Percentiles rank a stretch among this genome's conserved stretches.
phyloP scores from a whole-genome alignment of 1,140 invertebrate species.

The Aphidius gifuensis region DNA sequence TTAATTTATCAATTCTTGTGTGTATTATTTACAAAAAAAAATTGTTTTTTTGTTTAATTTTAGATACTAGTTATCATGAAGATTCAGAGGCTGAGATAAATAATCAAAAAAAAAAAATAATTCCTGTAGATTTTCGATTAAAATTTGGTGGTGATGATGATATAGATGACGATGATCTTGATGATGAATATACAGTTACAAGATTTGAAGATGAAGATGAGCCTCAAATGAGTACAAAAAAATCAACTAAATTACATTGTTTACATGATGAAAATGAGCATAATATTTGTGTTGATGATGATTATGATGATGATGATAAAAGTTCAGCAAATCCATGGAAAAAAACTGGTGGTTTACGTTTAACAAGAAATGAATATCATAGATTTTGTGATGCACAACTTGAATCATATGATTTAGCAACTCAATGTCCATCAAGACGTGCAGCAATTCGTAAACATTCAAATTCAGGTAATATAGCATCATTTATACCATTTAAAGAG shows the following conservation, averaged over 20 bases:
- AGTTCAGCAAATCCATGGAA: conserved; percentile 62
- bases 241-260: background rate
- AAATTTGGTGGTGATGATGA: conserved; percentile 43
- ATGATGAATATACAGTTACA: conserved; percentile 43
- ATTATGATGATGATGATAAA: conserved; percentile 35
- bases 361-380: conserved; percentile 71
- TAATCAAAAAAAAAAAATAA: conserved; percentile 35
- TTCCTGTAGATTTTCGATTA: conserved; percentile 49
- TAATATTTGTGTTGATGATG: conserved; percentile 29
- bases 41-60: conserved; percentile 1
- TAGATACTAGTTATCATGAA: conserved; percentile 22
- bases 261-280: background rate
- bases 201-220: conserved; percentile 45
- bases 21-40: too few species aligned
- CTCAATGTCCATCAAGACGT: conserved; percentile 69
- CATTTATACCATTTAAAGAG: conserved; percentile 48
- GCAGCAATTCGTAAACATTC: conserved; percentile 71
- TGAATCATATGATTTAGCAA: conserved; percentile 80
- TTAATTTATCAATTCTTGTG: too few species aligned
- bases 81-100: too few species aligned
- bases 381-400: conserved; percentile 73
- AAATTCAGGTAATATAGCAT: conserved; percentile 54
- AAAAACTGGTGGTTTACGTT: conserved; percentile 57
- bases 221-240: conserved; percentile 29
- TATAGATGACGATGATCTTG: conserved; percentile 48